phyloP scores from a whole-genome alignment of 2,888 invertebrate genomes.

The Onchidella celtica region DNA sequence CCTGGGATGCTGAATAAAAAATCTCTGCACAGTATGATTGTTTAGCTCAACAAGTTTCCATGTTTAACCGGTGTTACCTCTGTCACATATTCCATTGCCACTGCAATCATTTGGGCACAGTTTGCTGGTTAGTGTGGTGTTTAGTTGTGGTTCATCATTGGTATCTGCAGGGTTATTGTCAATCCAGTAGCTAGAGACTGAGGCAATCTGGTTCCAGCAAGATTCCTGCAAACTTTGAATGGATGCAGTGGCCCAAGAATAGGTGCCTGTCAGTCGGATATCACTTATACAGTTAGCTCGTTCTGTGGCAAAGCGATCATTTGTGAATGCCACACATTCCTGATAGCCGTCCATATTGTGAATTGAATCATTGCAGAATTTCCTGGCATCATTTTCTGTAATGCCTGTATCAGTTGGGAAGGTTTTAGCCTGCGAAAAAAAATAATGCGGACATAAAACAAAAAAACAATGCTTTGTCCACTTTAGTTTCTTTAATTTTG shows the following conservation, averaged over 20 bases:
- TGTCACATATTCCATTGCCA: constrained; percentile 58
- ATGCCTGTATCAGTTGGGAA: constrained; percentile 62
- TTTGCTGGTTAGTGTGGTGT: constrained; percentile 46
- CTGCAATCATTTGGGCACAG: constrained; percentile 65
- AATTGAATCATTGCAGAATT: constrained; percentile 53
- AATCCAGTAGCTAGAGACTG: constrained; percentile 46
- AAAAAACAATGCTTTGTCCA: neutral
- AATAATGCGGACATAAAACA: neutral
- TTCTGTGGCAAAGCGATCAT: constrained; percentile 29
- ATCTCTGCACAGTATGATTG: too few relatives aligned
- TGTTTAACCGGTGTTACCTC: too few relatives aligned
- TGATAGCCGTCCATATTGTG: constrained; percentile 28
- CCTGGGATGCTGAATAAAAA: too few relatives aligned
- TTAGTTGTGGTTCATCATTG: constrained; percentile 46
- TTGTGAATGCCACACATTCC: constrained; percentile 40
- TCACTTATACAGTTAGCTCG: constrained; percentile 57
- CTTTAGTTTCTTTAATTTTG: too few relatives aligned
- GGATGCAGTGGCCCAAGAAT: constrained; percentile 39
- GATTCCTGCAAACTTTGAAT: constrained; percentile 49
- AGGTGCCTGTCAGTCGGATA: constrained; percentile 51
- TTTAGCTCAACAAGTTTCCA: too few relatives aligned
- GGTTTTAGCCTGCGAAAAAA: constrained; percentile 50
- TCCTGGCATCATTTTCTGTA: constrained; percentile 53
- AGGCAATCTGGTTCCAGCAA: constrained; percentile 41
- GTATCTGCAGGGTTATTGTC: constrained; percentile 37